Percentiles rank a stretch among this genome's conserved stretches.
Evolutionary conservation across 2,888 invertebrate genomes (phyloP).

Genomic region (Panopea generosa): DNA sequence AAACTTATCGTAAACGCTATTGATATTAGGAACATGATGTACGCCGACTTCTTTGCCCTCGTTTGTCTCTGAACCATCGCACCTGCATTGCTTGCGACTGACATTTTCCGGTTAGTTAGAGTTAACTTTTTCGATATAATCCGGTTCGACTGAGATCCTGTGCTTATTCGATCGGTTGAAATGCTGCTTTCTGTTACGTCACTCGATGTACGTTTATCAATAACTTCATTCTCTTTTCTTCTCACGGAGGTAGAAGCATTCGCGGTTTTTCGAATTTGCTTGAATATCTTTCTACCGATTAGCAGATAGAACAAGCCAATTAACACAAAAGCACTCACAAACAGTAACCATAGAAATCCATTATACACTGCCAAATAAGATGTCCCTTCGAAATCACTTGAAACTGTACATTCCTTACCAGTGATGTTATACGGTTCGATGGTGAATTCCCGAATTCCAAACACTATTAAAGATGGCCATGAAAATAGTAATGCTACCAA

Average conservation of each 20-base stretch:
- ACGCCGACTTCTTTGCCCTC: conserved; percentile 60
- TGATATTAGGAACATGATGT: conserved; percentile 68
- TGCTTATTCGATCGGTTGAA: too few species aligned
- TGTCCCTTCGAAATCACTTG: conserved; percentile 38
- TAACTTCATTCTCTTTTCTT: background rate
- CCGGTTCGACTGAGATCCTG: background rate
- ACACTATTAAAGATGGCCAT: conserved; percentile 50
- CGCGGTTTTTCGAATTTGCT: conserved; percentile 13
- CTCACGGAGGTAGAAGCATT: background rate
- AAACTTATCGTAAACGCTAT: conserved; percentile 62
- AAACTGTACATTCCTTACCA: conserved; percentile 43
- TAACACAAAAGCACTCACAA: conserved; percentile 21
- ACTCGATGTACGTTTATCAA: too few species aligned
- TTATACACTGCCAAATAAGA: conserved; percentile 26
- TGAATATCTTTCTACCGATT: conserved; percentile 36
- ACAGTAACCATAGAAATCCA: conserved; percentile 40
- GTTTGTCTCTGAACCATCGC: conserved; percentile 11
- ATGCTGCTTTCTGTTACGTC: too few species aligned
- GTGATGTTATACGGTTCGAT: conserved; percentile 32
- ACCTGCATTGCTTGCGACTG: background rate
- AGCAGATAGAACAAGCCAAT: conserved; percentile 32
- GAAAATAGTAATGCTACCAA: conserved; percentile 29
- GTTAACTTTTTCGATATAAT: background rate
- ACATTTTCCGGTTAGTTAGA: conserved; percentile 8
- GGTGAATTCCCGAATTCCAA: conserved; percentile 33